These are phyloP conservation scores for Ecliptopera silaceata DNA, from an alignment of 2,888 invertebrate genomes.

Conservation along the genomic window DNA sequence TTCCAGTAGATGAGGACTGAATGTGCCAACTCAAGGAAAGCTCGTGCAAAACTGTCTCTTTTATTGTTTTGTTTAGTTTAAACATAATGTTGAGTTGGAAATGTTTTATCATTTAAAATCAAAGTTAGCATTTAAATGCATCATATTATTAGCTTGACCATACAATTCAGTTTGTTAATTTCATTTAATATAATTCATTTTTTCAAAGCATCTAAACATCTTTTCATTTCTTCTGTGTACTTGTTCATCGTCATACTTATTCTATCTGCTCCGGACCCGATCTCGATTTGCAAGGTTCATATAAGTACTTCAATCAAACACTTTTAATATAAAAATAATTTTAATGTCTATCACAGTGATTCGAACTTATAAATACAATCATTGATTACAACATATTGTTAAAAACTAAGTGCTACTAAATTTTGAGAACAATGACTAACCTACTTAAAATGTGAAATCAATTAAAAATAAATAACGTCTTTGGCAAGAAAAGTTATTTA, in stretches of 20 bases:
- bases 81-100: constrained; percentile 61
- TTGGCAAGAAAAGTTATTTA: constrained; percentile 44
- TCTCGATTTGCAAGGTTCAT: neutral
- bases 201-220: constrained; percentile 33
- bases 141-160: constrained; percentile 71
- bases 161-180: constrained; percentile 77
- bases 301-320: constrained; percentile 13
- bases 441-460: constrained; percentile 22
- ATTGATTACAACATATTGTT: constrained; percentile 18
- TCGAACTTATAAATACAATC: constrained; percentile 40
- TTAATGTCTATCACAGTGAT: constrained; percentile 66
- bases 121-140: constrained; percentile 56
- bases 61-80: constrained; percentile 66
- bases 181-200: constrained; percentile 77
- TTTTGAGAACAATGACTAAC: constrained; percentile 25
- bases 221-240: constrained; percentile 13
- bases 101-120: constrained; percentile 55
- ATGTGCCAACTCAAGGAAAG: constrained; percentile 72
- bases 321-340: constrained; percentile 39
- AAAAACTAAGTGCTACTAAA: constrained; percentile 4
- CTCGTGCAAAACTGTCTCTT: constrained; percentile 65
- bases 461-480: constrained; percentile 39
- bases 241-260: constrained; percentile 25
- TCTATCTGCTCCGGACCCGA: neutral
- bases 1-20: constrained; percentile 64